phyloP scores from a whole-genome alignment of 2,888 invertebrate species.

The Polyommatus icarus region DNA sequence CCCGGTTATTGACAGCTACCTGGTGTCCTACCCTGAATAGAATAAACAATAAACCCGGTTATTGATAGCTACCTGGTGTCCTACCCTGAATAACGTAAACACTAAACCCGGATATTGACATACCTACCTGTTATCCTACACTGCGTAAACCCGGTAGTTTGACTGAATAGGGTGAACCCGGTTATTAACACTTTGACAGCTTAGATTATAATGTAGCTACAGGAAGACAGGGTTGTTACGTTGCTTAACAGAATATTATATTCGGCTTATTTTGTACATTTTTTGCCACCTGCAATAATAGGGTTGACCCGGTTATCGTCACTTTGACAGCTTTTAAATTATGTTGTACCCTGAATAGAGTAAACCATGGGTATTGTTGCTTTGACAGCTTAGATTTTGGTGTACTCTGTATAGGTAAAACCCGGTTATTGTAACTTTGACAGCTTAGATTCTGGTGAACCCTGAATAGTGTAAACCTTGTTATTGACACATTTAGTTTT shows the following conservation, averaged over 20 bases:
- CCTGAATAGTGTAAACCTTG: not conserved
- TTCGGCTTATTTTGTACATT: not conserved
- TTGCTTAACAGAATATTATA: not conserved
- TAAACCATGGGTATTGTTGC: not conserved
- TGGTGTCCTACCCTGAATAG: constrained; percentile 47
- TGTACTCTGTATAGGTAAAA: not conserved
- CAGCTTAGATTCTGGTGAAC: not conserved
- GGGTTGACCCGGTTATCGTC: too few relatives aligned
- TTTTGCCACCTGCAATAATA: too few relatives aligned
- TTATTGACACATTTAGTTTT: not conserved
- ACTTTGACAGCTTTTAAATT: too few relatives aligned
- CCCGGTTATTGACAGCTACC: constrained; percentile 47
- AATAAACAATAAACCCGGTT: not conserved
- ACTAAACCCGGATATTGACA: too few relatives aligned
- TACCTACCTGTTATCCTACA: constrained; percentile 13
- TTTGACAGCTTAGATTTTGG: not conserved
- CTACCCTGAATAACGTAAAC: constrained; percentile 46
- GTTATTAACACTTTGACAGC: not conserved
- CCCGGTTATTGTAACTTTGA: not conserved
- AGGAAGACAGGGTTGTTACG: not conserved
- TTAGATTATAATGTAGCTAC: not conserved
- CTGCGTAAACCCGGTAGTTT: constrained; percentile 41
- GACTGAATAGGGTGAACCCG: not conserved
- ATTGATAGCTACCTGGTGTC: constrained; percentile 50
- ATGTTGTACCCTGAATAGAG: too few relatives aligned